Evolutionary conservation across 2,113 vertebrate species (phyloP), one percentile per base, ranked within the genome.

Genomic region (Hassar affinis): DNA sequence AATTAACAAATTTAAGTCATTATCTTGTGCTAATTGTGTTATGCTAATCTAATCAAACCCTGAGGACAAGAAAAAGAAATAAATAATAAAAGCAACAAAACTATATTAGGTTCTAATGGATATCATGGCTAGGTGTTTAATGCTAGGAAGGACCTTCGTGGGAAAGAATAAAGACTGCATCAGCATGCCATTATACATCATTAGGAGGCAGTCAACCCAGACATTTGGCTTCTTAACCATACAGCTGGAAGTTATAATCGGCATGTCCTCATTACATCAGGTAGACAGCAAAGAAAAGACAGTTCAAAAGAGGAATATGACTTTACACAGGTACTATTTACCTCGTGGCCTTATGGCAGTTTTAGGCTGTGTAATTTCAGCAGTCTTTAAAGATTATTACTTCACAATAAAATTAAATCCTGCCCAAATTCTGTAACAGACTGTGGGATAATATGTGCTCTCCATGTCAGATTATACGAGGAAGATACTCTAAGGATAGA

Each of bases 11-110:
- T 89, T 90, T 74, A 66, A 85, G 42, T 91, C 87, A 90, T 90
- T 56, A 68, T 86, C 91, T 92, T 89, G 88, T n/a, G 85, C 83
- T 90, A 91, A 90, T 87, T 0, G 86, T 84, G 84, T 90, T 89
- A 88, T 79, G 22, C 61, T 88, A 88, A 92, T 92, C 85, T 62
- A 88, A 88, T 93, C 88, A 85, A 82, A 49, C 78, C 22, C 33
- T 75, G 11, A n/a, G 56, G 33, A 80, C 45, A 87, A 76, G 75
- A 49, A 69, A 9, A 59, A 84, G 86, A 78, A 57, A 52, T n/a
- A 78, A 85, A 51, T 10, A 42, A 38, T 62, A 78, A 89, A 66
- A 80, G 51, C 20, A 45, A 79, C 0, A 75, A 61, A 61, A 80
- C 47, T n/a, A 78, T 25, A 12, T 38, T 64, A 71, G 1, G 52